Evolutionary conservation across 2,113 vertebrate species (phyloP).

Genomic region (Mungos mungo): DNA sequence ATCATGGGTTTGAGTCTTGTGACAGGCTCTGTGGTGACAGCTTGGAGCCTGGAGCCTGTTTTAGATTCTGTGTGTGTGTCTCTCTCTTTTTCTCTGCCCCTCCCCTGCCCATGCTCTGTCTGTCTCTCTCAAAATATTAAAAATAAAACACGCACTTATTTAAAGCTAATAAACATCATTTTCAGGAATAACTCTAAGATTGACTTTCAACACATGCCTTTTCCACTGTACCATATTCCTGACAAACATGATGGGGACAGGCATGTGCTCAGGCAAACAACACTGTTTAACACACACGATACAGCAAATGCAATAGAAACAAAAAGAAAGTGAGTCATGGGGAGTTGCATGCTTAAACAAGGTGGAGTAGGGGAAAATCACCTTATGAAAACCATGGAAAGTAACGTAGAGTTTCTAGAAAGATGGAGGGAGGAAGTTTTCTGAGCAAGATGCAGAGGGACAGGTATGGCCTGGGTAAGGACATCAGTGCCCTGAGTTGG

Average conservation of each 20-base stretch:
- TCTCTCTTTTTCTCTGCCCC: too few species aligned
- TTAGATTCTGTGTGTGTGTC: too few species aligned
- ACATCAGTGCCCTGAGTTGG: not conserved
- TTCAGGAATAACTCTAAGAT: not conserved
- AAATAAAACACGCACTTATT: not conserved
- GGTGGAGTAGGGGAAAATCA: not conserved
- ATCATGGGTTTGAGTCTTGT: too few species aligned
- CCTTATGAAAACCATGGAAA: not conserved
- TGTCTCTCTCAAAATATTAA: too few species aligned
- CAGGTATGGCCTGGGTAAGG: not conserved
- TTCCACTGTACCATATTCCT: not conserved
- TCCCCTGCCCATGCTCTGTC: too few species aligned
- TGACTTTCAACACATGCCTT: not conserved
- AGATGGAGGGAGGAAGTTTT: not conserved
- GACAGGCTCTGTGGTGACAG: too few species aligned
- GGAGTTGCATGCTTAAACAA: not conserved
- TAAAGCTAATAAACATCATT: not conserved
- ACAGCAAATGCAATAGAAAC: not conserved
- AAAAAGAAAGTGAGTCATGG: slow-evolving; percentile 11
- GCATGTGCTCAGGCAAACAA: not conserved
- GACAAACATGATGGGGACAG: not conserved
- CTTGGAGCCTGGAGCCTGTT: too few species aligned
- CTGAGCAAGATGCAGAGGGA: not conserved
- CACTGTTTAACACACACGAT: too few species aligned
- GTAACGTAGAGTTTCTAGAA: not conserved